Evolutionary conservation across 2,113 vertebrate species (phyloP).

Genomic region (Xiphophorus couchianus): DNA sequence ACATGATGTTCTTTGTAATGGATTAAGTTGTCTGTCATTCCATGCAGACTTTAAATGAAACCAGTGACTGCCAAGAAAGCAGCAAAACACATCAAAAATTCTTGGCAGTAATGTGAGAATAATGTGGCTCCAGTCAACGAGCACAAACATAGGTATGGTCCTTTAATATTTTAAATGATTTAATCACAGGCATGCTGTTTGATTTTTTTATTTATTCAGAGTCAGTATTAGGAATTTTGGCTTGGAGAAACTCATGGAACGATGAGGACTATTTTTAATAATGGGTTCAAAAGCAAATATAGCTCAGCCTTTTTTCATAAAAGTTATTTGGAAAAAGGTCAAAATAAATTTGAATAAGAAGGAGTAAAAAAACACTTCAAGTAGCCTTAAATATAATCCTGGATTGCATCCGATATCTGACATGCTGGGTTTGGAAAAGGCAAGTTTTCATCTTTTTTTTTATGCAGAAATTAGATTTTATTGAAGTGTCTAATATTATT

Average conservation of each 20-base stretch:
- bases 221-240: constrained; percentile 1
- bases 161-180: constrained; percentile 34
- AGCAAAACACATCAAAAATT: constrained; percentile 20
- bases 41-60: constrained; percentile 40
- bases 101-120: constrained; percentile 30
- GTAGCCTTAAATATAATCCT: constrained; percentile 4
- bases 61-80: constrained; percentile 25
- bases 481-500: neutral
- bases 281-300: constrained; percentile 20
- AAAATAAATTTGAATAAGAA: neutral
- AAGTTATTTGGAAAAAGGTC: neutral
- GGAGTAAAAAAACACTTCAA: constrained; percentile 8
- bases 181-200: neutral
- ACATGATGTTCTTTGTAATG: constrained; percentile 44
- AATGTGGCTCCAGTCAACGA: constrained; percentile 21
- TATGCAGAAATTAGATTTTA: too few species aligned
- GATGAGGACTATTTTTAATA: constrained; percentile 7
- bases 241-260: constrained; percentile 12
- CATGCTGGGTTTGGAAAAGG: constrained; percentile 20
- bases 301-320: constrained; percentile 15
- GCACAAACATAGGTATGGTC: constrained; percentile 1
- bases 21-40: constrained; percentile 44
- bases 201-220: neutral
- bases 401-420: constrained; percentile 9
- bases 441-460: neutral